phyloP scores from a whole-genome alignment of 2,888 invertebrate genomes.

The Thymelicus sylvestris region DNA sequence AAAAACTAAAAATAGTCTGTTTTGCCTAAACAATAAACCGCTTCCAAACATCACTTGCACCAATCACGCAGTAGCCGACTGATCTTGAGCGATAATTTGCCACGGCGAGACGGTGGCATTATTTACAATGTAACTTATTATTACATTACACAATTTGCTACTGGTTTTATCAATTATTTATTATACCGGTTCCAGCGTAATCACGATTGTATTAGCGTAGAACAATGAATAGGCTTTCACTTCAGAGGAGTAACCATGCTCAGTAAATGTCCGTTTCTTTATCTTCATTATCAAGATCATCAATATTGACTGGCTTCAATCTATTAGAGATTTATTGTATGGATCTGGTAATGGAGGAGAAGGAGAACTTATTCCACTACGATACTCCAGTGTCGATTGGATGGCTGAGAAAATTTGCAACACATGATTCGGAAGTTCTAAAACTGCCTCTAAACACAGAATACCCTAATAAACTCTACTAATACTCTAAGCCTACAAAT shows the following conservation, averaged over 20 bases:
- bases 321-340: no score
- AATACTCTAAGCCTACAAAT: no score
- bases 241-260: not conserved
- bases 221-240: conserved; percentile 8
- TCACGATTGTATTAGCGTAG: conserved; percentile 6
- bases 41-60: not conserved
- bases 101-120: conserved; percentile 7
- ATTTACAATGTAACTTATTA: conserved; percentile 10
- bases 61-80: conserved; percentile 2
- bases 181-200: not conserved
- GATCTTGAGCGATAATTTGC: conserved; percentile 7
- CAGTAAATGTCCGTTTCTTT: no score
- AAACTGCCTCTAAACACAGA: no score
- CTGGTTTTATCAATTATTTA: conserved; percentile 8
- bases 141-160: conserved; percentile 10
- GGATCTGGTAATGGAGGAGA: no score
- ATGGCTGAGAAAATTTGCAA: no score
- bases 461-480: no score
- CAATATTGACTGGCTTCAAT: no score
- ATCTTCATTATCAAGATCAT: no score
- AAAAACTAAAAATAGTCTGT: not conserved
- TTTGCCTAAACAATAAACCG: not conserved
- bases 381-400: no score
- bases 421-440: no score
- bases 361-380: no score